A percentile compares a stretch with the other conserved stretches of the same genome.
phyloP scores from a whole-genome alignment of 2,888 invertebrate species.

The Ormia ochracea region DNA sequence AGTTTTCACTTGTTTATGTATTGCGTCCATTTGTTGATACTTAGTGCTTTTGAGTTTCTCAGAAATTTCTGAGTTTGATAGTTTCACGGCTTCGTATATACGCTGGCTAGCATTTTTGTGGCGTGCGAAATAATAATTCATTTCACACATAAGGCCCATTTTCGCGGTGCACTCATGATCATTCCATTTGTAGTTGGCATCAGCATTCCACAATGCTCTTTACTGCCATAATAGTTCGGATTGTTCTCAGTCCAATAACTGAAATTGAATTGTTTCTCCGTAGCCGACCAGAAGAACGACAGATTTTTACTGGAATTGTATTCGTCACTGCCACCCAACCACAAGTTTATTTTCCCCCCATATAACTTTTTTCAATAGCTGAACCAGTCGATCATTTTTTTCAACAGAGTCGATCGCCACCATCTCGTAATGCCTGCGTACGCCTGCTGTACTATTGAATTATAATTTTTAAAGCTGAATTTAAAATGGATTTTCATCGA shows the following conservation, averaged over 20 bases:
- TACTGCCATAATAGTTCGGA: neutral
- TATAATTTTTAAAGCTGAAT: neutral
- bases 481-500: neutral
- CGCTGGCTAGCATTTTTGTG: too few relatives aligned
- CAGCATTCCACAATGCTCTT: slow-evolving; percentile 3
- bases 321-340: neutral
- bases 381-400: neutral
- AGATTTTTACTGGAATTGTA: neutral
- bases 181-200: neutral
- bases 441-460: neutral
- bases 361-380: neutral
- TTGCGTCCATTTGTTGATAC: neutral
- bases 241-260: slow-evolving; percentile 11
- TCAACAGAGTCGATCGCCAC: neutral
- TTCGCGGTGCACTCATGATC: neutral
- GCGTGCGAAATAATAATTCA: neutral
- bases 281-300: slow-evolving; percentile 12
- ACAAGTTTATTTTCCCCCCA: too few relatives aligned
- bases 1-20: too few relatives aligned
- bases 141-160: slow-evolving; percentile 24
- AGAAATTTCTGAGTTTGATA: neutral
- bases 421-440: neutral
- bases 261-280: neutral
- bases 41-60: neutral
- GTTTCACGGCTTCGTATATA: too few relatives aligned